A percentile compares a stretch with the other conserved stretches of the same genome.
These are phyloP conservation scores for Prochilodus magdalenae DNA, from an alignment of 2,113 vertebrate genomes.

Conservation along the genomic window DNA sequence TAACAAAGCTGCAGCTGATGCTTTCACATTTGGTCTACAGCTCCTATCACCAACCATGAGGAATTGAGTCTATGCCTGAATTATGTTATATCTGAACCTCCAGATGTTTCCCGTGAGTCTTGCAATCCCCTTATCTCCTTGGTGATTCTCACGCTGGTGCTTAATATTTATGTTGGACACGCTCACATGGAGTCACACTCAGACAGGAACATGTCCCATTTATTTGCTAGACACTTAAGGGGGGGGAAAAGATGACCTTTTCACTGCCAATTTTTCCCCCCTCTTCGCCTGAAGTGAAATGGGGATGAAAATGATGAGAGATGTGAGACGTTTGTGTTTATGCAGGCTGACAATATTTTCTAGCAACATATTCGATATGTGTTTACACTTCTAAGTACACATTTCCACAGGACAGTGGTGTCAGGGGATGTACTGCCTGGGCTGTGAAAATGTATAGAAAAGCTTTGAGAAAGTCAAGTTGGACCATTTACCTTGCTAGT, in stretches of 20 bases:
- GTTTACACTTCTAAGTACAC: not conserved
- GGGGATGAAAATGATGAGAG: not conserved
- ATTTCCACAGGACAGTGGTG: not conserved
- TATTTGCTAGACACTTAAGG: constrained; percentile 6
- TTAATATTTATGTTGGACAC: constrained; percentile 16
- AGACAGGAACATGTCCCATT: not conserved
- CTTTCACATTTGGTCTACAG: not conserved
- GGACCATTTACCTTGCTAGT: not conserved
- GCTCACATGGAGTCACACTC: constrained; percentile 18
- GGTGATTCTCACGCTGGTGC: constrained; percentile 11
- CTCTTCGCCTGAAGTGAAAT: not conserved
- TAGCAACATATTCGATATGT: not conserved
- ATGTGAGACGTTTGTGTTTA: not conserved
- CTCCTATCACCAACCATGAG: not conserved
- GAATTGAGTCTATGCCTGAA: not conserved
- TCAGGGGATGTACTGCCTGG: not conserved
- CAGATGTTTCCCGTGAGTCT: not conserved
- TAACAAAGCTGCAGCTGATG: not conserved
- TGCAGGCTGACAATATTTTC: not conserved
- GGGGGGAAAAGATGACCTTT: not conserved
- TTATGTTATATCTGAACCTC: constrained; percentile 9
- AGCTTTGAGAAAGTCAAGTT: not conserved
- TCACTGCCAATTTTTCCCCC: not conserved
- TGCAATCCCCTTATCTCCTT: constrained; percentile 1
- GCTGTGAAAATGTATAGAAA: not conserved